These are phyloP conservation scores for Phainopepla nitens DNA, from an alignment of 2,113 vertebrate species.

Conservation along the genomic window DNA sequence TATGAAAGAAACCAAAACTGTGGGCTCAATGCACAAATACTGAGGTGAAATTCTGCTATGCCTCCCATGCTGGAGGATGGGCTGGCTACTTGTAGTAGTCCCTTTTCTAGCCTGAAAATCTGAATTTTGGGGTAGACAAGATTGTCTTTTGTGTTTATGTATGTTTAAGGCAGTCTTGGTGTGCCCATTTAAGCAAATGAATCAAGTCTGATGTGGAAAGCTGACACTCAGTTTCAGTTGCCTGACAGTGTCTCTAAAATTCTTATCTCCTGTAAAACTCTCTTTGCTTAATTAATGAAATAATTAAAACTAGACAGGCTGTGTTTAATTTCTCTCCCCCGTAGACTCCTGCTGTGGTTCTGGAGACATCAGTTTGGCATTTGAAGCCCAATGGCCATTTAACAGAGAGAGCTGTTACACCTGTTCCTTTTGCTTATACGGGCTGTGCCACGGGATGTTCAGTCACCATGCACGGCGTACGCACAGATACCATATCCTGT, in stretches of 20 bases:
- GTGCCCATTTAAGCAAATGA: not conserved
- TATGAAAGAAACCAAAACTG: not conserved
- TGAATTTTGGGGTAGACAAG: not conserved
- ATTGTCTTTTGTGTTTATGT: not conserved
- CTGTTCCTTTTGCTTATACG: not conserved
- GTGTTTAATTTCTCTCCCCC: not conserved
- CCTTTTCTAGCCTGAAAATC: not conserved
- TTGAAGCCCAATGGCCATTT: not conserved
- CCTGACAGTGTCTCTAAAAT: not conserved
- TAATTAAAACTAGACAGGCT: not conserved
- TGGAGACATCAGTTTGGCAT: not conserved
- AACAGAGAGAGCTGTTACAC: not conserved
- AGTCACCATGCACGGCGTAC: not conserved
- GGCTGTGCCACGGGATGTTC: not conserved
- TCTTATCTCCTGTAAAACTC: not conserved
- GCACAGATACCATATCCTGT: not conserved
- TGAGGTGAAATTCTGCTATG: not conserved
- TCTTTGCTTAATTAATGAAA: not conserved
- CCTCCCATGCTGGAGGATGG: not conserved
- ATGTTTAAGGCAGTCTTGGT: not conserved
- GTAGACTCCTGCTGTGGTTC: not conserved
- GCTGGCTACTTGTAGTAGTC: not conserved
- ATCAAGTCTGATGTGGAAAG: not conserved
- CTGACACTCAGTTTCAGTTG: not conserved
- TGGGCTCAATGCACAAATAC: not conserved